Evolutionary conservation across 1,140 invertebrate genomes (phyloP), one percentile per base, ranked within the genome.

Genomic region (Trigoniulus corallinus): DNA sequence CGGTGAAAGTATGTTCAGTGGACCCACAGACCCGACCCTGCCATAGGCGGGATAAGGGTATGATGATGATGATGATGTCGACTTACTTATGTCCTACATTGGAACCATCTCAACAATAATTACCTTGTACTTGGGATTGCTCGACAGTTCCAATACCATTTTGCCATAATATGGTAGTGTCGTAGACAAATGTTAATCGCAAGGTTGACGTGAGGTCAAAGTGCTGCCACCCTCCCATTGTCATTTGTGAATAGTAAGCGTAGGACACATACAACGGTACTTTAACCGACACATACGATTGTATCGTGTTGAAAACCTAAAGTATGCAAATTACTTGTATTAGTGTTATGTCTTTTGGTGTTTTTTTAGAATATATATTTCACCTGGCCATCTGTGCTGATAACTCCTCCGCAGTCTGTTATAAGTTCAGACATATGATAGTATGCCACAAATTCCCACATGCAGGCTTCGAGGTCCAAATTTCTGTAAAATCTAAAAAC

Each of bases 221-320:
- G 51, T 67, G 59, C 24, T 61, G 60, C 68, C 68, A 70, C 18
- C 62, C 64, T 1, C 58, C 58, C 1, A 57, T 56, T 0, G 58
- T 62, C 0, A 56, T 56, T 0, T 63, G 61, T 2, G 67, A 62
- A 46, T 65, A 64, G 54, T 65, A 67, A 3, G 67, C 57, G 52
- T 70, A 68, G 1, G 67, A 67, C 13, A 70, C 64, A 53, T 61
- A 67, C 39, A 70, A 53, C 1, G 67, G 67, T 2, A 70, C 56
- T 1, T 51, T 50, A 42, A 69, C 51, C 10, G 64, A 61, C 12
- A 70, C 62, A 41, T 61, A 66, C 0, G 66, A 67, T 56, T 68
- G 64, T 7, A 61, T 62, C 10, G 61, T 24, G 52, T 66, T 56
- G 46, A 59, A 51, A 2, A 67, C 59, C 66, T 68, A 55, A 1